Evolutionary conservation across 1,140 invertebrate species (phyloP).

Genomic region (Drosophila pallidifrons): DNA sequence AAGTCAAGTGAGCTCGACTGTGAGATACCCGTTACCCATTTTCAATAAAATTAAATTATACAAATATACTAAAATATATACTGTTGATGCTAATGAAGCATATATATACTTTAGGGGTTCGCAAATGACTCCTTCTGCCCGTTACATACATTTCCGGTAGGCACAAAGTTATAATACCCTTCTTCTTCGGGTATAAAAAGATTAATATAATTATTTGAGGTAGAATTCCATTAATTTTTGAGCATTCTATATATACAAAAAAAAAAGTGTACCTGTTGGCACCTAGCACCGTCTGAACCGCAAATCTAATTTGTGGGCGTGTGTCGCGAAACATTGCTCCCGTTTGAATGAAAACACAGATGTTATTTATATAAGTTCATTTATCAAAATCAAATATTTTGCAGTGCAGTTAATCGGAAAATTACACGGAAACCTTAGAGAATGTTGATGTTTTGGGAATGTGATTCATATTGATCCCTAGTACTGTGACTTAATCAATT

Average conservation of each 20-base stretch:
- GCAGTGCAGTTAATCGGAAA: conserved; percentile 18
- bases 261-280: conserved; percentile 11
- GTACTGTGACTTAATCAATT: background rate
- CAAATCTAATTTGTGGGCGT: background rate
- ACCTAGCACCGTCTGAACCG: conserved; percentile 1
- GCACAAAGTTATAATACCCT: no score
- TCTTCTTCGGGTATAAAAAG: background rate
- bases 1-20: no score
- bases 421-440: conserved; percentile 40
- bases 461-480: conserved; percentile 52
- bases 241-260: background rate
- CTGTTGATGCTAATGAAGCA: no score
- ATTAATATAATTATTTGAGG: conserved; percentile 10
- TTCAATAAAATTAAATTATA: no score
- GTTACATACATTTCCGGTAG: no score
- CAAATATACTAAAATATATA: no score
- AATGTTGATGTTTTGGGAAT: conserved; percentile 6
- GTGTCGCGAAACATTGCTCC: background rate
- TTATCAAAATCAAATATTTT: conserved; percentile 49
- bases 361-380: conserved; percentile 31
- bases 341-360: background rate
- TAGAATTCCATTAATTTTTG: background rate
- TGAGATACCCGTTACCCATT: no score
- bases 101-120: no score
- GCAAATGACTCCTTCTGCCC: no score